phyloP scores from a whole-genome alignment of 1,140 invertebrate species.

The Danaus melanippus region DNA sequence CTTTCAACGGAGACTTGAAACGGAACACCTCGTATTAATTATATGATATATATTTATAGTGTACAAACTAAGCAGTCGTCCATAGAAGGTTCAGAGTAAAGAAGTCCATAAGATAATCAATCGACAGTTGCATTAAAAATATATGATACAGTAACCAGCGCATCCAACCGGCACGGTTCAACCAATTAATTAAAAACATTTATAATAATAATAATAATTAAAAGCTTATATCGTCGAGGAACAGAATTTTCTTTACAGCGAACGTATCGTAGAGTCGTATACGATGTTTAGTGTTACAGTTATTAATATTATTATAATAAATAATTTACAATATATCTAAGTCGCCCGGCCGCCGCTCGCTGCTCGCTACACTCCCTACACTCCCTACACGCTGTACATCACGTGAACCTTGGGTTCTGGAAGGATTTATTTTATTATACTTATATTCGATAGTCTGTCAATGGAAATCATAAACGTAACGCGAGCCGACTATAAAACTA shows the following conservation, averaged over 20 bases:
- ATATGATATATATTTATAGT: conserved; percentile 48
- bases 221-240: conserved; percentile 46
- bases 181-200: conserved; percentile 19
- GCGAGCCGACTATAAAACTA: too few relatives aligned
- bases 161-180: conserved; percentile 54
- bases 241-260: conserved; percentile 48
- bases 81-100: conserved; percentile 55
- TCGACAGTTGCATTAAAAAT: conserved; percentile 38
- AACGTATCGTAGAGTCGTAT: conserved; percentile 22
- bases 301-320: conserved; percentile 18
- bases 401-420: too few relatives aligned
- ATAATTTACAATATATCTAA: conserved; percentile 20
- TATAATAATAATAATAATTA: conserved; percentile 34
- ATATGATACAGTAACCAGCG: conserved; percentile 66
- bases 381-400: too few relatives aligned
- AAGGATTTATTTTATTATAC: too few relatives aligned
- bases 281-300: conserved; percentile 4
- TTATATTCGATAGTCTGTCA: too few relatives aligned
- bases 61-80: conserved; percentile 70
- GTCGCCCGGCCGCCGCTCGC: conserved; percentile 10
- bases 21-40: conserved; percentile 45
- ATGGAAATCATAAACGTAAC: too few relatives aligned
- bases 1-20: conserved; percentile 40
- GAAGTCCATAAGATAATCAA: conserved; percentile 39
- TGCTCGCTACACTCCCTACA: too few relatives aligned